Evolutionary conservation across 1,140 invertebrate species (phyloP), one percentile per base, ranked within the genome.

Genomic region (Aricia agestis): DNA sequence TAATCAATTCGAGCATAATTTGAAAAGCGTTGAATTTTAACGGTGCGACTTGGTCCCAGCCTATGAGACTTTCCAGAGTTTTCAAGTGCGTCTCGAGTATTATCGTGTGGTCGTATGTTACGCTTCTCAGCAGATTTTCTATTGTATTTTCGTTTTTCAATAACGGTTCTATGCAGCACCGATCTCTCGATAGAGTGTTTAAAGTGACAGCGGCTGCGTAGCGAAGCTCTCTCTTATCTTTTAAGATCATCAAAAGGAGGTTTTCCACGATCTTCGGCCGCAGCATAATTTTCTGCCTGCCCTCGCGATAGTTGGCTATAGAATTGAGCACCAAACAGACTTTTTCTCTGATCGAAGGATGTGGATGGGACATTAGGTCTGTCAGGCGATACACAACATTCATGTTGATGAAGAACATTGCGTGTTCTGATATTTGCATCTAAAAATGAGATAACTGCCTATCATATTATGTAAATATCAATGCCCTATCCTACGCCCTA

Each of bases 341-440:
- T 67, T 90, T 90, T 76, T 91, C 87, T 6, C 79, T 76, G 18
- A 89, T 79, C 4, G 90, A 78, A 0, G 87, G 84, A 36, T 89
- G 75, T 4, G 72, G 67, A 32, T 81, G 36, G 3, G 72, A 25
- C 79, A 91, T 87, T 17, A 90, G 63, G 17, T 90, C 83, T 19
- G 86, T 78, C 0, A 91, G 74, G 1, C 87, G 81, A 41, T 87
- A 84, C 0, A 81, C 79, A 17, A 89, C 72, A n/a, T 89, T 83
- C 9, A 86, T 66, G 3, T 82, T 73, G 13, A 91, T 83, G 0
- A 91, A 77, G 71, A 83, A 89, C 52, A 86, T 75, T 0, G 89
- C 89, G 70, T 80, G 85, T 73, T 91, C 89, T 73, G 89, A 82
- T 80, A 90, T 89, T 81, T 87, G 83, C 10, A 90, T 83, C 89